These are phyloP conservation scores for Perizoma flavofasciatum DNA, from an alignment of 2,888 invertebrate genomes.

Conservation along the genomic window DNA sequence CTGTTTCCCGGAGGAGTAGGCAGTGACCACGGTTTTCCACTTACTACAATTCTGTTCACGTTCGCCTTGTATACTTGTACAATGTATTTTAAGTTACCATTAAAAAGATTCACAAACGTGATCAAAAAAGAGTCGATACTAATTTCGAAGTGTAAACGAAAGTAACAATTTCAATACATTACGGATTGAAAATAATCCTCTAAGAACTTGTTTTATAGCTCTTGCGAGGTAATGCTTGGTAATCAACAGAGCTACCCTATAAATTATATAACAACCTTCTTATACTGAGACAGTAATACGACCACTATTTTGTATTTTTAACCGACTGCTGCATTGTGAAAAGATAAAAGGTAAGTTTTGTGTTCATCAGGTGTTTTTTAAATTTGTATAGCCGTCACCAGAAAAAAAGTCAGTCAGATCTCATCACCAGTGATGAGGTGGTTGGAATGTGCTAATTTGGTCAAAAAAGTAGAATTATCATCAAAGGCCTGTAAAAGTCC, in stretches of 20 bases:
- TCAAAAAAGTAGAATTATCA: too few relatives aligned
- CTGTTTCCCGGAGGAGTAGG: too few relatives aligned
- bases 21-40: too few relatives aligned
- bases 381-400: too few relatives aligned
- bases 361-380: background rate
- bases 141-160: conserved; percentile 1
- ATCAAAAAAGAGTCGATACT: conserved; percentile 1
- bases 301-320: conserved; percentile 6
- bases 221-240: conserved; percentile 23
- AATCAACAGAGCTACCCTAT: conserved; percentile 21
- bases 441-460: too few relatives aligned
- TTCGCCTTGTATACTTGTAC: too few relatives aligned
- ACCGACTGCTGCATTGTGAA: background rate
- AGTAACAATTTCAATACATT: conserved; percentile 26
- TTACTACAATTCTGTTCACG: too few relatives aligned
- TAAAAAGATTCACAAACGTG: background rate
- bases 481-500: too few relatives aligned
- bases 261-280: conserved; percentile 30
- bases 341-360: background rate
- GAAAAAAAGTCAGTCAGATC: too few relatives aligned
- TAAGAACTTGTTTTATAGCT: conserved; percentile 24
- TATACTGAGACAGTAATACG: conserved; percentile 1
- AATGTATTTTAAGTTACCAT: background rate
- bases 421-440: too few relatives aligned
- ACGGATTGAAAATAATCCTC: conserved; percentile 24